Evolutionary conservation across 2,888 invertebrate genomes (phyloP), one percentile per base, ranked within the genome.

Genomic region (Apeira syringaria): DNA sequence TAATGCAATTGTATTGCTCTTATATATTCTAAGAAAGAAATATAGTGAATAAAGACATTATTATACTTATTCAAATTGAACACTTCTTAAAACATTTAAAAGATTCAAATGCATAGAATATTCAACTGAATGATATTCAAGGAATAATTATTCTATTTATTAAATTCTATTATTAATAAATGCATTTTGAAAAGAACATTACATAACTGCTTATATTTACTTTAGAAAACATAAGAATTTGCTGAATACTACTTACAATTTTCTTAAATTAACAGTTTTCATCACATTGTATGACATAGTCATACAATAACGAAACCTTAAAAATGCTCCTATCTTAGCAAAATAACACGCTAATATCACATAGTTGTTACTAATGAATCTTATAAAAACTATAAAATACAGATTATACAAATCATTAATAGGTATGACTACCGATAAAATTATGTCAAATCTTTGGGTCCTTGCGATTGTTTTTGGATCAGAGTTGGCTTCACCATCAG

Each of bases 311-410:
- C 18, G 27, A 32, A 36, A 36, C 31, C 6, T 4, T n/a, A 10
- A 10, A 6, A 30, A 1, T 1, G n/a, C 24, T 18, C n/a, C n/a
- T n/a, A n/a, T n/a, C 12, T 8, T 24, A 24, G 2, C 48, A 47
- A 20, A 37, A 12, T 18, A 33, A 45, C 46, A 25, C 47, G 37
- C 49, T 52, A 61, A 57, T 51, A 51, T 53, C 50, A 49, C 37
- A 42, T n/a, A 47, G 48, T 12, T 24, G 9, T 20, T 20, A 5
- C 20, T 20, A 20, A 7, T 20, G 5, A 15, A 2, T 3, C 15
- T 3, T 3, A 3, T 15, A 4, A 3, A 3, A 3, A 15, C 15
- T 3, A 15, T 3, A 3, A 15, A 15, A 15, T 3, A 15, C 4
- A 15, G 3, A 3, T 15, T 3, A 2, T 3, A 15, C 15, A 20